A percentile compares a stretch with the other conserved stretches of the same genome.
These are phyloP conservation scores for Euclidia mi DNA, from an alignment of 2,888 invertebrate genomes.

Conservation along the genomic window DNA sequence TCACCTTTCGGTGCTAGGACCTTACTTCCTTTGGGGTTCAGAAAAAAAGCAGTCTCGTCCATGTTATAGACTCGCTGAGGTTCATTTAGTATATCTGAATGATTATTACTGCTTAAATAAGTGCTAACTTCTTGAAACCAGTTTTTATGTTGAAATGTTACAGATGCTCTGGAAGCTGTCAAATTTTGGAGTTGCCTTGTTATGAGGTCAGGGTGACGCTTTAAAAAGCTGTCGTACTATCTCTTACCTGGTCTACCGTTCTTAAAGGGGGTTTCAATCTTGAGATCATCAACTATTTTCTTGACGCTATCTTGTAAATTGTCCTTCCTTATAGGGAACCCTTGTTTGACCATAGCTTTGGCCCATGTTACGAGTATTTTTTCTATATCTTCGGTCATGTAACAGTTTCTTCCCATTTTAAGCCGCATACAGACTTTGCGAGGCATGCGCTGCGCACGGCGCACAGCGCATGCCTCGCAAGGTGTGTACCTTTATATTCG, in stretches of 20 bases:
- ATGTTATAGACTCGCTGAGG: conserved; percentile 31
- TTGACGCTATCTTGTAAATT: conserved; percentile 33
- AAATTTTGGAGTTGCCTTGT: conserved; percentile 28
- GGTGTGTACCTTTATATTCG: no score
- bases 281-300: conserved; percentile 11
- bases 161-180: conserved; percentile 21
- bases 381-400: conserved; percentile 25
- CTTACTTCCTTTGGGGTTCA: conserved; percentile 32
- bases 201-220: conserved; percentile 14
- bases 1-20: conserved; percentile 29
- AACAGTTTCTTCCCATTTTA: conserved; percentile 24
- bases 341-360: conserved; percentile 39
- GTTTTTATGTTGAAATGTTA: conserved; percentile 12
- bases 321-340: conserved; percentile 36
- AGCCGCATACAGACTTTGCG: no score
- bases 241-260: no score
- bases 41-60: conserved; percentile 44
- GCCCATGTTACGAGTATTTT: conserved; percentile 30
- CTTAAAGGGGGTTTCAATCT: no score
- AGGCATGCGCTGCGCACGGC: no score
- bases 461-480: no score
- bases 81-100: conserved; percentile 19
- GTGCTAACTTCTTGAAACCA: conserved; percentile 27
- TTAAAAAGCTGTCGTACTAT: conserved; percentile 6
- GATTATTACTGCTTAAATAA: conserved; percentile 1